Conservation (phyloP, 1,140 invertebrate species). For the Drosophila nasuta region DNA sequence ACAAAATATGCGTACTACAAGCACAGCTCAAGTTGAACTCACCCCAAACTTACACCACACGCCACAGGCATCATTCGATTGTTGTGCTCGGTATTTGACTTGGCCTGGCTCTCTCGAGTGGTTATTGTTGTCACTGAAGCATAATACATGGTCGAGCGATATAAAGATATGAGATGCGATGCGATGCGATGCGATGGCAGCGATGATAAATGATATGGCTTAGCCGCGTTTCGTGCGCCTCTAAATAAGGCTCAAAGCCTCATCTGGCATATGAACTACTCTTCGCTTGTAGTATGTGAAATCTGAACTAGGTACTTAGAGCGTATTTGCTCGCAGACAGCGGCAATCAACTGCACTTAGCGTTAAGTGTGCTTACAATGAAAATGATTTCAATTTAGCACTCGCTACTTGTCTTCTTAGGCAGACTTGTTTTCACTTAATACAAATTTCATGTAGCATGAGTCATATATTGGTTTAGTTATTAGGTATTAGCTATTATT, state of each 20-base stretch:
- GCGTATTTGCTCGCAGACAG: slow-evolving; percentile 51
- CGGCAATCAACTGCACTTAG: slow-evolving; percentile 68
- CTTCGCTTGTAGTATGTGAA: slow-evolving; percentile 34
- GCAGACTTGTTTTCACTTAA: not conserved
- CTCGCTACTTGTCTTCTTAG: not conserved
- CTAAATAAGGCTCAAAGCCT: slow-evolving; percentile 58
- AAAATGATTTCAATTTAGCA: slow-evolving; percentile 54
- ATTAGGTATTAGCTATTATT: not conserved
- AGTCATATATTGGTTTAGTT: not conserved
- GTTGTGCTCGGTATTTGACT: slow-evolving; percentile 42
- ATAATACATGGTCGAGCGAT: slow-evolving; percentile 46
- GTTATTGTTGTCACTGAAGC: slow-evolving; percentile 72
- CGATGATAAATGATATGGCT: slow-evolving; percentile 68
- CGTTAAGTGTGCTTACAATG: slow-evolving; percentile 45
- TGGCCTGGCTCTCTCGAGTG: slow-evolving; percentile 57
- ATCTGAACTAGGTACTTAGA: slow-evolving; percentile 54
- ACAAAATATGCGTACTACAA: slow-evolving; percentile 33
- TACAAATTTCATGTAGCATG: not conserved
- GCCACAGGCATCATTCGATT: slow-evolving; percentile 20
- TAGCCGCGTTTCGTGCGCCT: slow-evolving; percentile 30
- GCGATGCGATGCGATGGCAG: slow-evolving; percentile 27
- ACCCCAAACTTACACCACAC: not conserved
- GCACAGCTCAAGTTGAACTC: slow-evolving; percentile 38
- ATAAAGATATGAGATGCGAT: slow-evolving; percentile 42
- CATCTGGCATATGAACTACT: slow-evolving; percentile 28